Evolutionary conservation across 2,113 vertebrate genomes (phyloP).

Genomic region (Phalacrocorax brasilianus): DNA sequence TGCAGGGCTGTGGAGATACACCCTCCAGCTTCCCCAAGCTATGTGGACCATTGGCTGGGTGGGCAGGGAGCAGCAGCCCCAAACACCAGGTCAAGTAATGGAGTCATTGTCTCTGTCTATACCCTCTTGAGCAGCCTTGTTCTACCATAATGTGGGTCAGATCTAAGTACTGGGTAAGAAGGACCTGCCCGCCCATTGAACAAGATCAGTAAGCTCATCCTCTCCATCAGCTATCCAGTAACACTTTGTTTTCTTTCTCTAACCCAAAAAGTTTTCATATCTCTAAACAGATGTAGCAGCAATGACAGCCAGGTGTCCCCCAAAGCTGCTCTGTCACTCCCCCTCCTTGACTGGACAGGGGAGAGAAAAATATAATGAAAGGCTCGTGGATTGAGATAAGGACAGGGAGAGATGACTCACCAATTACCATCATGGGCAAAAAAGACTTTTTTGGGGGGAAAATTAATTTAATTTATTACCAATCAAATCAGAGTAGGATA

Average conservation of each 20-base stretch:
- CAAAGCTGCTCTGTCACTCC: not conserved
- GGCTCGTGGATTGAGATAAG: not conserved
- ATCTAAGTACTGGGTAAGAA: not conserved
- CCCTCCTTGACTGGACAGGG: not conserved
- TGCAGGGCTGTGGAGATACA: not conserved
- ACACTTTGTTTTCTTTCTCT: not conserved
- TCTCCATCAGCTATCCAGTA: not conserved
- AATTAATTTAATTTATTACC: not conserved
- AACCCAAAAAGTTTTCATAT: not conserved
- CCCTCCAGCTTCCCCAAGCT: not conserved
- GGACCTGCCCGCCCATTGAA: not conserved
- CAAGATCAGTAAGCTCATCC: not conserved
- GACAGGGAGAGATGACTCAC: not conserved
- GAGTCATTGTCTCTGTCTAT: not conserved
- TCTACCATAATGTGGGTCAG: not conserved
- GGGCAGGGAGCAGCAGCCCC: not conserved
- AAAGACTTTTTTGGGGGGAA: not conserved
- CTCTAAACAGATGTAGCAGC: not conserved
- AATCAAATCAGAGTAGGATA: not conserved
- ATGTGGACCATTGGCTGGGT: no score
- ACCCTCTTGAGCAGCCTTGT: no score
- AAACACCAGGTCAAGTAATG: accelerated
- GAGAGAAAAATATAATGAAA: not conserved
- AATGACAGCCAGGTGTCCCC: not conserved
- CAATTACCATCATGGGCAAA: not conserved